phyloP scores from a whole-genome alignment of 1,140 invertebrate species.

The Drosophila bifasciata region DNA sequence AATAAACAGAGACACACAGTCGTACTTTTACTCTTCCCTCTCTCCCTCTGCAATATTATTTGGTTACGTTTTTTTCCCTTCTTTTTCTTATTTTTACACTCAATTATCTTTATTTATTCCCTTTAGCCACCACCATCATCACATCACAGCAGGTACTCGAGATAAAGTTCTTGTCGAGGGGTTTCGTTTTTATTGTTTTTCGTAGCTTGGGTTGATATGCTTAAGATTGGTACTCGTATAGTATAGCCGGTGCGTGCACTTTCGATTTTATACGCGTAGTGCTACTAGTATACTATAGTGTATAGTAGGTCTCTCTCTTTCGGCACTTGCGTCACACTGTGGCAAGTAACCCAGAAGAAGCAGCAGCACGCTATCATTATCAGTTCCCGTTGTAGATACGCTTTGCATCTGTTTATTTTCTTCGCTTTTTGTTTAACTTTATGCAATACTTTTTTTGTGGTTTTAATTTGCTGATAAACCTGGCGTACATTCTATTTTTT shows the following conservation, averaged over 20 bases:
- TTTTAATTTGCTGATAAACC: slow-evolving; percentile 27
- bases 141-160: slow-evolving; percentile 43
- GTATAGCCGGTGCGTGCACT: slow-evolving; percentile 48
- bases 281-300: neutral
- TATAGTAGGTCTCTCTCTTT: neutral
- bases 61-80: slow-evolving; percentile 33
- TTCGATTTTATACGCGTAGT: slow-evolving; percentile 43
- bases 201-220: slow-evolving; percentile 33
- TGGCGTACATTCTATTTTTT: slow-evolving; percentile 6
- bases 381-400: slow-evolving; percentile 35
- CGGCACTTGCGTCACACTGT: slow-evolving; percentile 23
- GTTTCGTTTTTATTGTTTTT: slow-evolving; percentile 16
- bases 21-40: neutral
- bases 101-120: slow-evolving; percentile 62
- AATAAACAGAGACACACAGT: slow-evolving; percentile 30
- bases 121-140: neutral
- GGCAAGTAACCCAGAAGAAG: slow-evolving; percentile 17
- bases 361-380: slow-evolving; percentile 26
- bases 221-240: slow-evolving; percentile 26
- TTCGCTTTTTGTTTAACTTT: slow-evolving; percentile 22
- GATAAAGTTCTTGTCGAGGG: slow-evolving; percentile 48
- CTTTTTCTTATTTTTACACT: slow-evolving; percentile 52
- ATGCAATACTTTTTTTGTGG: slow-evolving; percentile 35
- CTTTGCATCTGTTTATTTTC: slow-evolving; percentile 51
- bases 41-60: slow-evolving; percentile 13